Percentiles rank a stretch among this genome's conserved stretches.
phyloP scores from a whole-genome alignment of 1,140 invertebrate species.

The Calycopis cecrops region DNA sequence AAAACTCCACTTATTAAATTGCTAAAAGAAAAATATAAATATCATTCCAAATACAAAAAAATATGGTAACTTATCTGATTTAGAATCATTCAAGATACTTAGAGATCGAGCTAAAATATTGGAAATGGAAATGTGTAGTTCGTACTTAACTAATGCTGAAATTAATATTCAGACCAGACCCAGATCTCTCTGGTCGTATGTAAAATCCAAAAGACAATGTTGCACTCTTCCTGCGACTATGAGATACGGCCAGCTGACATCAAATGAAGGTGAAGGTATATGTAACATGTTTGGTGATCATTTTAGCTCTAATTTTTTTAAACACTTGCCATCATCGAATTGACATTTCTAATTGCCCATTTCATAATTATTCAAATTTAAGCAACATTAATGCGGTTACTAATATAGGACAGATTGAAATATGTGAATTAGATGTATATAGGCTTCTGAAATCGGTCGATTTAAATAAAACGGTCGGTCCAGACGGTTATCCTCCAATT shows the following conservation, averaged over 20 bases:
- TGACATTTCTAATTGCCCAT: neutral
- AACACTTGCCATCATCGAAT: neutral
- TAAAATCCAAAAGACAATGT: neutral
- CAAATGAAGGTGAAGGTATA: neutral
- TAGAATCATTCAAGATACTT: neutral
- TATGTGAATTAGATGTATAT: neutral
- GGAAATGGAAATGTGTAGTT: neutral
- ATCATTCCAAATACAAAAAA: slow-evolving; percentile 4
- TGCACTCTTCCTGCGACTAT: neutral
- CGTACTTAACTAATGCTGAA: neutral
- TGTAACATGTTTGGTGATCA: neutral
- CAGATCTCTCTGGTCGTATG: neutral
- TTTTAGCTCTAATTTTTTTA: neutral
- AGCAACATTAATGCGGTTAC: too few species aligned
- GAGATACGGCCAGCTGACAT: neutral
- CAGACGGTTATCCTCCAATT: neutral
- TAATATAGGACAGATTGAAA: neutral
- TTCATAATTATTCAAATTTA: neutral
- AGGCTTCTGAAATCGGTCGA: neutral
- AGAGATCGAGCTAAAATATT: neutral
- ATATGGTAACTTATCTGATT: neutral
- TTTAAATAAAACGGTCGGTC: neutral
- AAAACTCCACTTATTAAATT: neutral
- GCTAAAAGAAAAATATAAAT: slow-evolving; percentile 2
- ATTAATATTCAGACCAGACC: neutral